Base-by-base conservation (phyloP, 1,140 invertebrate genomes). In the Lepeophtheirus salmonis region DNA sequence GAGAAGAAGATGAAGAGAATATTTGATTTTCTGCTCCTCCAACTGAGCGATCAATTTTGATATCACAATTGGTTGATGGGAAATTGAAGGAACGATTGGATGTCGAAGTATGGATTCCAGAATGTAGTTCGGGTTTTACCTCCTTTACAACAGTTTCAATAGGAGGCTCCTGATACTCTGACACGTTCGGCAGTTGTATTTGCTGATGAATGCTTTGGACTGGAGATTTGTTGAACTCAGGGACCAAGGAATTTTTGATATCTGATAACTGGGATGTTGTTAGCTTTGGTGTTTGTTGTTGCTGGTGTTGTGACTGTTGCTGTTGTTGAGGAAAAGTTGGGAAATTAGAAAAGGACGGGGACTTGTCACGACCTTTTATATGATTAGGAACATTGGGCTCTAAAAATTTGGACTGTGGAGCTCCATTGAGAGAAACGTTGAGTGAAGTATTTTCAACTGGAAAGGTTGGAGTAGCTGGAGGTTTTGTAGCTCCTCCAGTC, bases 21-120 rank as follows among this genome's bases (percentile, higher is more conserved):
- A n/a, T n/a, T n/a, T n/a, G n/a, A n/a, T n/a, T n/a, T n/a, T n/a
- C n/a, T 59, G 17, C 10, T 59, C 17, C 16, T 6, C 61, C 52
- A 65, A 64, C 17, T 59, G 63, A 25, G 63, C 59, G 49, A 62
- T 65, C 14, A 58, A 56, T 41, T 10, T 41, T 41, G 30, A 41
- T 41, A 41, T 41, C 30, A 41, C 30, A 41, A 41, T 41, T 41
- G n/a, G 30, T 41, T n/a, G 30, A n/a, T 41, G 30, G 30, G n/a
- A 41, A 41, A 41, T 41, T 41, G n/a, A 41, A 41, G 30, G 30
- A 41, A 41, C 30, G 30, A 41, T 41, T 41, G 30, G 30, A 41
- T 41, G n/a, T 41, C 30, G 30, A 41, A 41, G 30, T 41, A 41
- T 41, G 30, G 30, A 41, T 41, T 41, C 30, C 30, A 41, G 30